Base-by-base conservation (phyloP, 2,113 vertebrate species). In the Oncorhynchus mykiss region DNA sequence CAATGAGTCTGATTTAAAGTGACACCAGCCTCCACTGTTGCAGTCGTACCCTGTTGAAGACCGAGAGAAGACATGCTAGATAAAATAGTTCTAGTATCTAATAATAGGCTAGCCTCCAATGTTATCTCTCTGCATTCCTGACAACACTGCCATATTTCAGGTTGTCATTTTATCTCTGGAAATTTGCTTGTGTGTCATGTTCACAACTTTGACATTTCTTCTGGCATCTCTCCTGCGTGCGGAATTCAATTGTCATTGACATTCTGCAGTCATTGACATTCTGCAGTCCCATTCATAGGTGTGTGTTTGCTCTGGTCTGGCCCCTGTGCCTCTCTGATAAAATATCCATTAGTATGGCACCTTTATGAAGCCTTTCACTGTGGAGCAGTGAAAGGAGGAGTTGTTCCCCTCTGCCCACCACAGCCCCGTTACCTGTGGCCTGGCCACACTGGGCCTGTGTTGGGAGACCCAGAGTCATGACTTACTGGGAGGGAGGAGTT, bases 301-400 rank as follows among this genome's bases (percentile, higher is more conserved):
- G 75, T 18, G 16, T 59, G 73, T 73, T 72, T 86, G 78, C 73
- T 51, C 59, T 60, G 0, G 67, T 39, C 27, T 75, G 54, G 71
- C 14, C 78, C 78, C 16, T 71, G 87, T 85, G 84, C 74, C 34
- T 24, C 22, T 68, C 64, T 81, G 87, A 91, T 90, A 82, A 87
- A 85, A 77, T 79, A 76, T 29, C 72, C 79, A 84, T 81, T 34
- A 84, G 77, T 71, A 18, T 2, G 74, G 69, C 57, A 79, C 49
- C 84, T 86, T 88, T 84, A 84, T 88, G 84, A 82, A 83, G 82
- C 82, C 80, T 88, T 88, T 89, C 86, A 88, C 82, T 83, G 73
- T 77, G 16, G 34, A 16, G 60, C 31, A 74, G 82, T 86, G 82
- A 89, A 85, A 87, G 83, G 73, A 22, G 76, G 74, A 74, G 48